These are phyloP conservation scores for Cephus spinipes DNA, from an alignment of 2,888 invertebrate genomes.

Conservation along the genomic window DNA sequence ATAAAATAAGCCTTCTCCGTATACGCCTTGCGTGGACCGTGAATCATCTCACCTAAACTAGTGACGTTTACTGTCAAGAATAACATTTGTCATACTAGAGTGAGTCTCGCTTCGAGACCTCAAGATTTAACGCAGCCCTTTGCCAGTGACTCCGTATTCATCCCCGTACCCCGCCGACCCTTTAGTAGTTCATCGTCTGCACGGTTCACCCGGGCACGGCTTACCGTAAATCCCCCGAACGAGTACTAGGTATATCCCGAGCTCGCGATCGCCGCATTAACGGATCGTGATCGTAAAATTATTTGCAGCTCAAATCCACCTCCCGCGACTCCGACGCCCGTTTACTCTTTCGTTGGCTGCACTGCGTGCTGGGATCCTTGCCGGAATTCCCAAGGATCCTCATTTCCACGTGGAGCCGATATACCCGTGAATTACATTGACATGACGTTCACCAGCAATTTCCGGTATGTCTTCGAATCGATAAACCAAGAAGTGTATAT, in stretches of 20 bases:
- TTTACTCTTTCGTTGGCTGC: background rate
- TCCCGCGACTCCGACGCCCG: background rate
- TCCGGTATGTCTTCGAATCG: background rate
- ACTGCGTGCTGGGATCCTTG: background rate
- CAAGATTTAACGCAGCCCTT: background rate
- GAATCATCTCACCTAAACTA: slow-evolving; percentile 61
- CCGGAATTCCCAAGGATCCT: background rate
- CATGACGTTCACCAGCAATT: background rate
- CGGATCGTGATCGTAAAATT: slow-evolving; percentile 41
- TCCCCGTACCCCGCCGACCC: background rate
- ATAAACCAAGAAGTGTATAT: background rate
- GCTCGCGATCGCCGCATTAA: slow-evolving; percentile 42
- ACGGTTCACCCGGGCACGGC: background rate
- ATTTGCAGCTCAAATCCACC: slow-evolving; percentile 2
- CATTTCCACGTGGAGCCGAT: background rate
- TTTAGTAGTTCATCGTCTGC: background rate
- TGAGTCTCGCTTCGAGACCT: slow-evolving; percentile 15
- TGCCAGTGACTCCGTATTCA: background rate
- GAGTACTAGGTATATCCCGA: slow-evolving; percentile 25
- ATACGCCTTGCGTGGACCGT: slow-evolving; percentile 37
- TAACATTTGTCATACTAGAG: slow-evolving; percentile 61
- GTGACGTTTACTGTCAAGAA: slow-evolving; percentile 63
- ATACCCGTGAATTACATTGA: background rate
- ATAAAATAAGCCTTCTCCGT: slow-evolving; percentile 50
- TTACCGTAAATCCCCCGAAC: slow-evolving; percentile 50